Evolutionary conservation across 1,140 invertebrate species (phyloP), one percentile per base, ranked within the genome.

Genomic region (Neuroterus valhalla): DNA sequence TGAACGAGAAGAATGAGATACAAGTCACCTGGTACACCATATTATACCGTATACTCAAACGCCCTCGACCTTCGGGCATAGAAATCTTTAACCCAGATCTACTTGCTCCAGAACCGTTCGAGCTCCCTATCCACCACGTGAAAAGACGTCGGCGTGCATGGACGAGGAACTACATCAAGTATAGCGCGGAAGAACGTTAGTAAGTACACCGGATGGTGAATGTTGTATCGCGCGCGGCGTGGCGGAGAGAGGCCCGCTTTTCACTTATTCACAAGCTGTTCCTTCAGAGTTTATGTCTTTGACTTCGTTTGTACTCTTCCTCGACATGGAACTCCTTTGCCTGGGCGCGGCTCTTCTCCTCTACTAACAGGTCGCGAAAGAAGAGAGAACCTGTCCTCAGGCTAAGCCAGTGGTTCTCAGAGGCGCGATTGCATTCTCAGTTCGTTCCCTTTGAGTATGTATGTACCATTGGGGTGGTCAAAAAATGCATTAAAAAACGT

Each of bases 71-170:
- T 85, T 83, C 81, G 74, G 81, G 84, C 84, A 82, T 83, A 85
- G 84, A 85, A 85, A 85, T 85, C 79, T 79, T 46, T 84, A 84
- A 83, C 84, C 84, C 73, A 84, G 84, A 82, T 85, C 84, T 83
- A 83, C 82, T 85, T 84, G 82, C 68, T 48, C 46, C 72, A 70
- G 55, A 71, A 50, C 66, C 66, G 72, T 77, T 77, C 46, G 70
- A 79, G 43, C 66, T 62, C 31, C 55, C 55, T 62, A 62, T 31
- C 55, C 31, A 31, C 55, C 55, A 62, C 55, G 26, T 62, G 26
- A 38, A 62, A 62, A 62, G 55, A 62, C 52, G 52, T 26, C 19
- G 52, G 52, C 19, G 21, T 23, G 52, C 11, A 55, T 2, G 10
- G 48, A 55, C 14, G 23, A 62, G 5, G 55, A 31, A 26, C 26